A percentile compares a stretch with the other conserved stretches of the same genome.
phyloP scores from a whole-genome alignment of 2,888 invertebrate genomes.

The Boloria euphrosyne region DNA sequence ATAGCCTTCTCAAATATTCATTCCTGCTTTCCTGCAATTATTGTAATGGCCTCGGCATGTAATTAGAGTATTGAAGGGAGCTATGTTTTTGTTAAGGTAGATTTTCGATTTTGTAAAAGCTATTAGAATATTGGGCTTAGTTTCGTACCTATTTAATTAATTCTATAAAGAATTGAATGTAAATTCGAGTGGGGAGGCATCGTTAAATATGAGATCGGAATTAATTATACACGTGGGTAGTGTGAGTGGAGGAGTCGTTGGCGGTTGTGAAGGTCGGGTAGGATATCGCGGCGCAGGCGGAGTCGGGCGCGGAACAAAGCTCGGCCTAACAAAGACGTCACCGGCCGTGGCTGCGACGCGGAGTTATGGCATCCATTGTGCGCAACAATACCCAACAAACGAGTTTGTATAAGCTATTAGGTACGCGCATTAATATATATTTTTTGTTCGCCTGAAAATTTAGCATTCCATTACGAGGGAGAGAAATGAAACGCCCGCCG shows the following conservation, averaged over 20 bases:
- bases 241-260: conserved; percentile 31
- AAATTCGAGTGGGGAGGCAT: conserved; percentile 33
- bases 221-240: conserved; percentile 50
- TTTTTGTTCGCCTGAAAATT: conserved; percentile 82
- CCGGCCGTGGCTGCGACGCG: conserved; percentile 80
- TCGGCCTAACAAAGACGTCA: conserved; percentile 82
- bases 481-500: conserved; percentile 83
- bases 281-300: conserved; percentile 72
- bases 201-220: conserved; percentile 40
- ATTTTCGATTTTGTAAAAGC: conserved; percentile 40
- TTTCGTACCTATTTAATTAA: conserved; percentile 50
- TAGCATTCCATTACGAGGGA: conserved; percentile 83
- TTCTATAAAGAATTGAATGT: conserved; percentile 46
- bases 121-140: conserved; percentile 41
- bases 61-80: conserved; percentile 58
- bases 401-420: conserved; percentile 83
- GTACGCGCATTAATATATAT: conserved; percentile 83
- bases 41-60: conserved; percentile 75
- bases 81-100: conserved; percentile 49
- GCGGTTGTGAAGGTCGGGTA: conserved; percentile 53
- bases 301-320: conserved; percentile 74
- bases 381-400: conserved; percentile 83
- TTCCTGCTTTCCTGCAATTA: conserved; percentile 79
- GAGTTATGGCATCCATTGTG: conserved; percentile 83
- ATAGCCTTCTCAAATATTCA: conserved; percentile 82